Percentiles rank a stretch among this genome's conserved stretches.
These are phyloP conservation scores for Oxygymnocypris stewartii DNA, from an alignment of 2,113 vertebrate genomes.

Conservation along the genomic window DNA sequence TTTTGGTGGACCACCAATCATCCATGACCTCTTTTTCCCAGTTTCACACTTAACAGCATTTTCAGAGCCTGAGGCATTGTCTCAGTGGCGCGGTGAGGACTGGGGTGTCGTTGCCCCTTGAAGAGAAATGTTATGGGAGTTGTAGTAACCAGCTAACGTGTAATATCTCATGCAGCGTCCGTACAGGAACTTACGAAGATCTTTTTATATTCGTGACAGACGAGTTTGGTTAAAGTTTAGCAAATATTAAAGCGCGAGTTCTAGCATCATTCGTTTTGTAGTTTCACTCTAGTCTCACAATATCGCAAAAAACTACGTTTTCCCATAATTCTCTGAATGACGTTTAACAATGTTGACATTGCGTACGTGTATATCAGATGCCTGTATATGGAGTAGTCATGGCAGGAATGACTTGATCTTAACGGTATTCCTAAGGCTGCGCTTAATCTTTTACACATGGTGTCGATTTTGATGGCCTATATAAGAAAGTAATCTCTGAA, in stretches of 20 bases:
- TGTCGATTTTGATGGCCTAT: conserved; percentile 19
- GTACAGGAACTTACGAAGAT: background rate
- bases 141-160: background rate
- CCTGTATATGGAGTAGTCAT: conserved; percentile 69
- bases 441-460: conserved; percentile 25
- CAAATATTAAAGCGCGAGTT: background rate
- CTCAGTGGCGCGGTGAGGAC: background rate
- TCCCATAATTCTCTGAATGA: conserved; percentile 71
- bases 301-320: conserved; percentile 68
- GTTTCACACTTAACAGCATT: background rate
- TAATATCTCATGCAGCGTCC: background rate
- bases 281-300: background rate
- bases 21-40: background rate
- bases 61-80: background rate
- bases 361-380: conserved; percentile 57
- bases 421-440: background rate
- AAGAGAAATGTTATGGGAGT: background rate
- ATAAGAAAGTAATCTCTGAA: background rate
- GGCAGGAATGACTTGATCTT: conserved; percentile 2
- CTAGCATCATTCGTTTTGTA: background rate
- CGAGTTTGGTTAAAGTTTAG: too few species aligned
- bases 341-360: conserved; percentile 49
- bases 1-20: background rate
- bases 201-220: background rate
- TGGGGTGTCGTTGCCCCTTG: background rate